A percentile compares a stretch with the other conserved stretches of the same genome.
phyloP scores from a whole-genome alignment of 2,113 vertebrate genomes.

The Oncorhynchus clarkii region DNA sequence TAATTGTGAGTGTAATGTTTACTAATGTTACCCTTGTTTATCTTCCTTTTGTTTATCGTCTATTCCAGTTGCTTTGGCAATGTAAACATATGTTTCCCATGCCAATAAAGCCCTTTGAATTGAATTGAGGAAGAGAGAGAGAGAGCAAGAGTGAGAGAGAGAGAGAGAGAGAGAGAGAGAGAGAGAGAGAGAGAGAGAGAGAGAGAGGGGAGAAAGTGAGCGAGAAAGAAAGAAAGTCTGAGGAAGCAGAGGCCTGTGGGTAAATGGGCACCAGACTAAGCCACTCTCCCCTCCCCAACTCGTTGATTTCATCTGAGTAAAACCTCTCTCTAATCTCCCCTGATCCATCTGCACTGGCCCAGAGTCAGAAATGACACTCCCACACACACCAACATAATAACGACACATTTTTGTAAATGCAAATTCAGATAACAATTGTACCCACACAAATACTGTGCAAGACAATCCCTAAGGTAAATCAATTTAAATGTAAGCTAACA shows the following conservation, averaged over 20 bases:
- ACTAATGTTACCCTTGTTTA: too few species aligned
- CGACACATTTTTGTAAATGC: background rate
- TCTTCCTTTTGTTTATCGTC: too few species aligned
- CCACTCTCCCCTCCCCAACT: constrained; percentile 45
- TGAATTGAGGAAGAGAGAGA: background rate
- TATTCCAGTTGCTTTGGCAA: too few species aligned
- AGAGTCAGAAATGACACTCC: constrained; percentile 58
- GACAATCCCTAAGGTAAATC: too few species aligned
- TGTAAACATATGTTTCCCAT: too few species aligned
- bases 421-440: background rate
- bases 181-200: too few species aligned
- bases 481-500: too few species aligned
- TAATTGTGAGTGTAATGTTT: too few species aligned
- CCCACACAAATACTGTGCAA: too few species aligned
- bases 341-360: constrained; percentile 62
- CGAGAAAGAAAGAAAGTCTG: background rate
- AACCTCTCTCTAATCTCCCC: constrained; percentile 63
- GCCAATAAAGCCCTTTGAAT: too few species aligned
- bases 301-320: constrained; percentile 68
- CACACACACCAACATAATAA: background rate
- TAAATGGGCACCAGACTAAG: background rate
- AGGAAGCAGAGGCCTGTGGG: background rate
- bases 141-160: too few species aligned
- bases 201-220: too few species aligned
- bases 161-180: background rate